Evolutionary conservation across 2,797 vertebrate species (phyloP), one percentile per base, ranked within the genome.

Genomic region (Molossus molossus): DNA sequence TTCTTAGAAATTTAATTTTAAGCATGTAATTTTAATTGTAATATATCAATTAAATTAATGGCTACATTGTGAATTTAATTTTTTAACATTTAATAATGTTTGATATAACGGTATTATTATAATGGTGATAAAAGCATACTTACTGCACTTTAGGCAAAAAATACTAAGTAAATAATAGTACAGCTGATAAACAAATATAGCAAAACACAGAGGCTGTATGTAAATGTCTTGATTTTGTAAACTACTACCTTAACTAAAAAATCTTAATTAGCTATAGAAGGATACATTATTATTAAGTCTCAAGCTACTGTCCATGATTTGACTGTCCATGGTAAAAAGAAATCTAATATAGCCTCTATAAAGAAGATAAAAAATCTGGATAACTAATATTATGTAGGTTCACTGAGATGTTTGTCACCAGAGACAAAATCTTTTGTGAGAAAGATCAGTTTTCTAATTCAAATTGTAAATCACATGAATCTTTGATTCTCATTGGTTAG

Each of bases 1-100:
- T 92, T 69, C 3, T 58, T 76, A 7, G 83, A 93, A 37, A 85
- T 29, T 40, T 85, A 67, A 72, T 73, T 91, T 64, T 58, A 84
- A 58, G 0, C 1, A 21, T 9, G 0, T 20, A 3, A 27, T 75
- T 67, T 18, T 25, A 40, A 60, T 60, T 50, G 27, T 53, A 76
- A 37, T 50, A 55, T 1, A n/a, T 18, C 53, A 45, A 79, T 94
- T 67, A 77, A 85, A 82, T 81, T 57, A 57, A 79, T 27, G 21
- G 0, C 0, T 29, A 9, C 18, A 15, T 85, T 80, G 13, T 67
- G 45, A 23, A 13, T 75, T 69, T 11, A 10, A 17, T 0, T 2
- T 65, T 2, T 65, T 60, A 50, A 45, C 6, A 83, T n/a, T 33
- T 60, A 91, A 23, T 67, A 79, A 57, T 88, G 6, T 72, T 81